Conservation (phyloP, 2,797 vertebrate genomes). For the Enteromius radiatus region DNA sequence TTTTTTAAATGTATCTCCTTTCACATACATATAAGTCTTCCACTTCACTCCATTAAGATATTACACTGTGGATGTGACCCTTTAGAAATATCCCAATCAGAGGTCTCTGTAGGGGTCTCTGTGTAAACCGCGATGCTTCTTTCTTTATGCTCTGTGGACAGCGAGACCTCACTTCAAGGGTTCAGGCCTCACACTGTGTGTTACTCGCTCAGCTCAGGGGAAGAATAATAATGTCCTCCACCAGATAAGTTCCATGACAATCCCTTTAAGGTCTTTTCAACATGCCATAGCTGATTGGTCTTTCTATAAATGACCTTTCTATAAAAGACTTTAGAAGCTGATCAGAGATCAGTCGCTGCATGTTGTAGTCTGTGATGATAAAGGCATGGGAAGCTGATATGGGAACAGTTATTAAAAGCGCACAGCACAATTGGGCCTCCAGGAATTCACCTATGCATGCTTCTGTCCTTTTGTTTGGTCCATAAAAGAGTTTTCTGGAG, state of each 20-base stretch:
- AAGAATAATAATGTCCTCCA: slow-evolving; percentile 78
- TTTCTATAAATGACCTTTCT: slow-evolving; percentile 61
- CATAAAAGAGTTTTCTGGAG: slow-evolving; percentile 27
- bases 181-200: slow-evolving; percentile 75
- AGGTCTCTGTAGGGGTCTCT: slow-evolving; percentile 44
- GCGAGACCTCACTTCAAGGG: slow-evolving; percentile 56
- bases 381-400: slow-evolving; percentile 26
- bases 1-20: neutral
- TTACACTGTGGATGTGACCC: slow-evolving; percentile 48
- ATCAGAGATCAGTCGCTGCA: slow-evolving; percentile 43
- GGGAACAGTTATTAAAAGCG: slow-evolving; percentile 24
- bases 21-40: slow-evolving; percentile 17
- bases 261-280: slow-evolving; percentile 72
- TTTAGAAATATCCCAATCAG: slow-evolving; percentile 37
- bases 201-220: slow-evolving; percentile 71
- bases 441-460: slow-evolving; percentile 32
- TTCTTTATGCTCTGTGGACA: slow-evolving; percentile 50
- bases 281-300: slow-evolving; percentile 63
- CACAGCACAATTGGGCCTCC: neutral
- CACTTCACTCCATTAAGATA: slow-evolving; percentile 56
- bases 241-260: slow-evolving; percentile 77
- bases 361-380: neutral
- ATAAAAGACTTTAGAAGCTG: slow-evolving; percentile 39
- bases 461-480: slow-evolving; percentile 32
- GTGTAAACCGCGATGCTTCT: slow-evolving; percentile 33